Evolutionary conservation across 2,888 invertebrate species (phyloP).

Genomic region (Conus canariensis): DNA sequence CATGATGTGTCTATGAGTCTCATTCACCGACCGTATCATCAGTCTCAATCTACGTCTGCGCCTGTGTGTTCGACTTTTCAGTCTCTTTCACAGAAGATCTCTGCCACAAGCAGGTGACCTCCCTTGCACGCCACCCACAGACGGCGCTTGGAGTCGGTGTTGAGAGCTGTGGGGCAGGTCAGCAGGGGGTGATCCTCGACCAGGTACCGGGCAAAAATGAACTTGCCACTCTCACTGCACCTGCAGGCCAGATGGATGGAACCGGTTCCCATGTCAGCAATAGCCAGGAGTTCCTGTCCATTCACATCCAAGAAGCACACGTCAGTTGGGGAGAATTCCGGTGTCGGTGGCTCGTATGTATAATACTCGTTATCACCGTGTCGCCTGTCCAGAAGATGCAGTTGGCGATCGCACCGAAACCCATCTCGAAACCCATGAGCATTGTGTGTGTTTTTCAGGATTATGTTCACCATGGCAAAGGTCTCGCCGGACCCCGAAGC

Average conservation of each 20-base stretch:
- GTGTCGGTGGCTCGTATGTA: neutral
- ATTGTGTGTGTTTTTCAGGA: neutral
- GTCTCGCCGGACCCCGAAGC: neutral
- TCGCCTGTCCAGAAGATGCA: neutral
- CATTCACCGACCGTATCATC: no score
- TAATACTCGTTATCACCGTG: neutral
- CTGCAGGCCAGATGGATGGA: conserved; percentile 9
- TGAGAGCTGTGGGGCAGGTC: conserved; percentile 21
- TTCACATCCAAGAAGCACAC: conserved; percentile 14
- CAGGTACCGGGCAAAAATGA: neutral
- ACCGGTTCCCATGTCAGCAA: conserved; percentile 11
- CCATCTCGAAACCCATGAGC: neutral
- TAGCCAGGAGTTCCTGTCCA: neutral
- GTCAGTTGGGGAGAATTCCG: neutral
- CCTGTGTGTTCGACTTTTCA: no score
- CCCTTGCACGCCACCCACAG: conserved; percentile 26
- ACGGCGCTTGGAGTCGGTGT: neutral
- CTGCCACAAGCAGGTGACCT: neutral
- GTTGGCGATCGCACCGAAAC: neutral
- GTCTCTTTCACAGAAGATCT: neutral
- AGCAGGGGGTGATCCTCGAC: neutral
- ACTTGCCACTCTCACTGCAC: neutral
- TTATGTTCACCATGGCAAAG: neutral
- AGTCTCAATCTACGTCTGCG: no score
- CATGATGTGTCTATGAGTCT: no score